Evolutionary conservation across 2,113 vertebrate species (phyloP), one percentile per base, ranked within the genome.

Genomic region (Zonotrichia leucophrys): DNA sequence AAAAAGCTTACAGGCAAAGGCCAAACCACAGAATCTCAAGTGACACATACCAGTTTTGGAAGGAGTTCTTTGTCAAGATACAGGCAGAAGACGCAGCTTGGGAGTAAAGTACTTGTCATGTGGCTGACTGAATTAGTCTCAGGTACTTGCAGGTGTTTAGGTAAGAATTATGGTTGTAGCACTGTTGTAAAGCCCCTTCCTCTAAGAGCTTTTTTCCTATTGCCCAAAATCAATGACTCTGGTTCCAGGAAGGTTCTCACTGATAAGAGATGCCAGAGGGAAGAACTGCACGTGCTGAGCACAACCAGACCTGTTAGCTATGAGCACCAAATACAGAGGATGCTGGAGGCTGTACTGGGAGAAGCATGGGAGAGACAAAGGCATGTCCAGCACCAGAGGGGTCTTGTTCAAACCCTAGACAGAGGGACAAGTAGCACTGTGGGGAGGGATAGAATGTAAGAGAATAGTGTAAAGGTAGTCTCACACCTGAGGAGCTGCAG

Each of bases 331-430:
- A 33, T 44, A 64, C 8, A n/a, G 39, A 76, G 37, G 53, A 10
- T 42, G 52, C 37, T 68, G 70, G 27, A 68, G 15, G 35, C 87
- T 78, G 30, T 0, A 0, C 0, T 85, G 28, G 59, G 55, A 83
- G 52, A 83, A 80, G 12, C 37, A 14, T 41, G 39, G 2, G 15
- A 64, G 74, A 56, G 70, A 16, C n/a, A 69, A 37, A 59, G 21
- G 7, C 72, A 25, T 39, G 59, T 66, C 58, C 70, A 49, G 63
- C 63, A 58, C 41, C 73, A 47, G 16, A 60, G 53, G 44, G n/a
- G 31, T 63, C 10, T 1, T 4, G 2, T 41, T 83, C 31, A 56
- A 83, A n/a, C 35, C 47, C 50, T 47, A 22, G 35, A 55, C 20
- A 37, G 49, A 74, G 35, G 39, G 44, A 24, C 44, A 78, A 39